Evolutionary conservation across 2,888 invertebrate species (phyloP), one percentile per base, ranked within the genome.

Genomic region (Caenorhabditis parvicauda): DNA sequence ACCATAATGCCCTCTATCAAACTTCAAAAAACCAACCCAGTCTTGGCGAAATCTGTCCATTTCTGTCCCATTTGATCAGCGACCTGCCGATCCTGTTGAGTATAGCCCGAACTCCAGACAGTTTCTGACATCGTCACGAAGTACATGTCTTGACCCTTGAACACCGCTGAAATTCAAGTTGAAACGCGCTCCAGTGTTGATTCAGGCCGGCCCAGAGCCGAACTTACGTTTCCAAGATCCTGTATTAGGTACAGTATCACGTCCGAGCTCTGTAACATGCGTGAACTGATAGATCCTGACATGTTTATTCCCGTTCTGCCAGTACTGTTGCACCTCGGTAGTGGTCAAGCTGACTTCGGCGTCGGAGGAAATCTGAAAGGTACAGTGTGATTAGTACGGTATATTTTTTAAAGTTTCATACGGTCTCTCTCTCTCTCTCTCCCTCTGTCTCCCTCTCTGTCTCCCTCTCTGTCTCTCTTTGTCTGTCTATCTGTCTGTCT

Each of bases 31-130:
- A n/a, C 48, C 28, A 24, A 66, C 66, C 66, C 72, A 22, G 53
- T 64, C 42, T 69, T 70, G n/a, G 64, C 72, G 45, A 73, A 73
- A 28, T 73, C 62, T n/a, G 70, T 62, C 72, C 72, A 73, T 25
- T 52, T 51, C 25, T 64, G 56, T 3, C 72, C 72, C 69, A 70
- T 65, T 28, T 64, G 53, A 58, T 73, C 57, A 22, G 72, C 72
- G 9, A 73, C 64, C 38, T 56, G 52, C 5, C 59, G 43, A 29
- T 73, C 72, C n/a, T 59, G 57, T 5, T 59, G 7, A 0, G 72
- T 69, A 19, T 68, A 65, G 12, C 50, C 54, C 2, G 55, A 49
- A 3, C 61, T 52, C 72, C 72, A 73, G 19, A 70, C 54, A 1
- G 67, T 65, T 48, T 70, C 69, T n/a, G 54, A 58, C 72, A 73